Evolutionary conservation across 2,888 invertebrate species (phyloP), one percentile per base, ranked within the genome.

Genomic region (Cactoblastis cactorum): DNA sequence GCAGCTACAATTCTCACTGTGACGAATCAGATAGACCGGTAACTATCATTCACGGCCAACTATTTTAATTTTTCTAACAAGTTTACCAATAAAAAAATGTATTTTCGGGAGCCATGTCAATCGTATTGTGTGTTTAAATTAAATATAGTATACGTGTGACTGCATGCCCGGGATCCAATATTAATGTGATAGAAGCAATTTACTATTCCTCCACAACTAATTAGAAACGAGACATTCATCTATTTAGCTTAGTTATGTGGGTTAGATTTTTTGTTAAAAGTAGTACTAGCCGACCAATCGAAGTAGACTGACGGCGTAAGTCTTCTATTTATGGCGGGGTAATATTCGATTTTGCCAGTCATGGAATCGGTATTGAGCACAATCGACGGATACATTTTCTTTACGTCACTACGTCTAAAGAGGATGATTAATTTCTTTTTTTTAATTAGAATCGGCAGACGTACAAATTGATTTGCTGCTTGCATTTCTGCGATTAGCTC

Each of bases 51-150:
- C 56, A 61, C 58, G 52, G 56, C 58, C 60, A 58, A 57, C 65
- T 61, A 62, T 65, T 68, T 70, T 66, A 63, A 70, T 71, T 69
- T 69, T 70, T 68, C 57, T 53, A 56, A 56, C 56, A 49, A 56
- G 49, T 53, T 24, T 17, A 35, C 37, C 35, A 14, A 32, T 38
- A 47, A 50, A 50, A 51, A 50, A 76, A 73, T 71, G 74, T 74
- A 76, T 67, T 68, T n/a, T 65, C 74, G 74, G 80, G 75, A 80
- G 80, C 74, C 83, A 78, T 80, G 78, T 80, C 79, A 80, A 81
- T 80, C 76, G 83, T 77, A 74, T 87, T 87, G 85, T 87, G 75
- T 79, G 74, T 78, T 83, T 78, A 83, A 85, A 86, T 86, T 84
- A 87, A 86, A 84, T 83, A 83, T 78, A 74, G 58, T 66, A 70